Evolutionary conservation across 2,797 vertebrate species (phyloP).

Genomic region (Danio jaintianensis): DNA sequence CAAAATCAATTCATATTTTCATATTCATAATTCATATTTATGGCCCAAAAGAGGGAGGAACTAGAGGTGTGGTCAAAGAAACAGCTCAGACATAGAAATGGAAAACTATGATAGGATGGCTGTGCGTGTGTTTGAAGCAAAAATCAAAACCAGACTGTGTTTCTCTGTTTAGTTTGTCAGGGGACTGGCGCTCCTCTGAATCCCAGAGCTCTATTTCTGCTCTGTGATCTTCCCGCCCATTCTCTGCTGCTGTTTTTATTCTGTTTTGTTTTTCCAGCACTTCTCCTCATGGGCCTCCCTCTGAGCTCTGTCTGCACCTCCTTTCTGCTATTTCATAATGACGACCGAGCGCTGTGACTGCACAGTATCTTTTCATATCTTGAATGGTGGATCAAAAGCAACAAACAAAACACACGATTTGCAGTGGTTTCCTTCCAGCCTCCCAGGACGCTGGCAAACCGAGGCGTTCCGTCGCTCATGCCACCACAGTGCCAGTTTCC

Average conservation of each 20-base stretch:
- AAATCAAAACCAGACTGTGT: conserved; percentile 89
- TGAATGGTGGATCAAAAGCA: conserved; percentile 69
- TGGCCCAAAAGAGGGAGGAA: conserved; percentile 87
- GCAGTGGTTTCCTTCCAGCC: conserved; percentile 67
- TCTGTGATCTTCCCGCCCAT: conserved; percentile 63
- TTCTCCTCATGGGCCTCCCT: conserved; percentile 30
- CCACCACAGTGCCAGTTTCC: conserved; percentile 54
- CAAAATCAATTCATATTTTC: background rate
- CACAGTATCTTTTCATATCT: conserved; percentile 72
- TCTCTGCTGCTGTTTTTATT: conserved; percentile 53
- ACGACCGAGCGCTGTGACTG: conserved; percentile 61
- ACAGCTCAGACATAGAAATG: conserved; percentile 77
- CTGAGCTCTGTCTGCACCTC: conserved; percentile 54
- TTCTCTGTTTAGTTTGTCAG: conserved; percentile 86
- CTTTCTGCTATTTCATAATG: conserved; percentile 48
- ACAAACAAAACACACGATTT: conserved; percentile 75
- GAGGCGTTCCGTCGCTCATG: conserved; percentile 54
- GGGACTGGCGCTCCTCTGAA: conserved; percentile 83
- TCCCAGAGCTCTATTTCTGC: conserved; percentile 80
- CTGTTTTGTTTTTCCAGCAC: conserved; percentile 41
- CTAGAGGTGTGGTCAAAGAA: conserved; percentile 71
- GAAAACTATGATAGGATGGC: conserved; percentile 71
- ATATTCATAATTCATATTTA: conserved; percentile 73
- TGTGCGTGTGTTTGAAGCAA: conserved; percentile 69
- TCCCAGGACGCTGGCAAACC: conserved; percentile 12